A percentile compares a stretch with the other conserved stretches of the same genome.
Evolutionary conservation across 1,140 invertebrate genomes (phyloP).

Genomic region (Heliconius nattereri): DNA sequence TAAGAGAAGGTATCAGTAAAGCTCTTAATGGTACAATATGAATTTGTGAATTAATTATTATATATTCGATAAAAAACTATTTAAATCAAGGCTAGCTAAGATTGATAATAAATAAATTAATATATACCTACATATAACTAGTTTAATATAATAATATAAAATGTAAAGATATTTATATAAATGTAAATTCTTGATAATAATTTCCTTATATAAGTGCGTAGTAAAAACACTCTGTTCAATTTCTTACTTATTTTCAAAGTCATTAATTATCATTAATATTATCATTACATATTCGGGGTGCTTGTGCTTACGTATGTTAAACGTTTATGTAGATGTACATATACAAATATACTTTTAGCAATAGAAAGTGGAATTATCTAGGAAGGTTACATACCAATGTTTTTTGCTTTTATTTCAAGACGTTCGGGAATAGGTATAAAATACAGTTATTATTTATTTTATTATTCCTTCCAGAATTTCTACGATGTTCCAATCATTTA

Average conservation of each 20-base stretch:
- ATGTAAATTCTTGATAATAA: neutral
- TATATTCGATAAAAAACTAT: neutral
- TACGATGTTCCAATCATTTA: too few species aligned
- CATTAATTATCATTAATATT: neutral
- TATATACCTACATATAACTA: neutral
- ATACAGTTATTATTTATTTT: too few species aligned
- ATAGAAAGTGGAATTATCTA: too few species aligned
- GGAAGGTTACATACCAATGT: too few species aligned
- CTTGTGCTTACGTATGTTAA: neutral
- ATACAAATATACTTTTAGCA: neutral
- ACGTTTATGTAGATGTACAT: neutral
- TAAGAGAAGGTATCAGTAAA: neutral
- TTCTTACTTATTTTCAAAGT: slow-evolving; percentile 1
- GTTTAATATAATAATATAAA: neutral
- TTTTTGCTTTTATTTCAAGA: too few species aligned
- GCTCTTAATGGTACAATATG: neutral
- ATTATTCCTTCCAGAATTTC: too few species aligned
- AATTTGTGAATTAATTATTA: neutral
- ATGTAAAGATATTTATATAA: neutral
- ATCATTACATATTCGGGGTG: neutral
- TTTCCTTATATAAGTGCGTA: neutral
- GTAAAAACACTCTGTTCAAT: neutral
- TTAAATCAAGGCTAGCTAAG: neutral
- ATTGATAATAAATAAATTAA: neutral
- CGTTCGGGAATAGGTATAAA: too few species aligned